Evolutionary conservation across 1,140 invertebrate genomes (phyloP).

Genomic region (Anastrepha ludens): DNA sequence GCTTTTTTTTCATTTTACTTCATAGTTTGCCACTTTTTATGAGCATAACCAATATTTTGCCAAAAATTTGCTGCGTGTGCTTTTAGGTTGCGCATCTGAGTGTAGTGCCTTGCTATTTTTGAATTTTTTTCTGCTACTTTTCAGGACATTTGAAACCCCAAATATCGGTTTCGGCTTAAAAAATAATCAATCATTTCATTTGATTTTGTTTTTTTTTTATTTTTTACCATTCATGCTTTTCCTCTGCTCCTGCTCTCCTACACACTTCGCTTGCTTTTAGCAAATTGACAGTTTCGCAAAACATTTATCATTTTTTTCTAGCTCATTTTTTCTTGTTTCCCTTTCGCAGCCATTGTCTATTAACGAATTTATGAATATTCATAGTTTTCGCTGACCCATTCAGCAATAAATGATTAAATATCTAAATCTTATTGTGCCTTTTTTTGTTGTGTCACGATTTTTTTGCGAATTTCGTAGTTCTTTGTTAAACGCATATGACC

Average conservation of each 20-base stretch:
- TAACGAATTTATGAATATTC: conserved; percentile 46
- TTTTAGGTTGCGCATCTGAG: too few species aligned
- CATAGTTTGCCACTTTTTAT: conserved; percentile 5
- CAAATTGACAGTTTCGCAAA: conserved; percentile 38
- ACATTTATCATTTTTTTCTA: conserved; percentile 25
- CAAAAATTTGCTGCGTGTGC: neutral
- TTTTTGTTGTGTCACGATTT: conserved; percentile 18
- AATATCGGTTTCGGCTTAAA: conserved; percentile 50
- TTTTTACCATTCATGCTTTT: neutral
- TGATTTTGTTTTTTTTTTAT: neutral
- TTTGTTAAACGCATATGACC: neutral
- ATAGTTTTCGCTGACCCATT: conserved; percentile 28
- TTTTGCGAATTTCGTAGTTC: neutral
- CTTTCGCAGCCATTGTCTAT: neutral
- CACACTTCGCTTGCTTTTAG: conserved; percentile 1
- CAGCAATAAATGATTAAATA: neutral
- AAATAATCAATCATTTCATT: conserved; percentile 27
- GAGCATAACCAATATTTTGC: conserved; percentile 25
- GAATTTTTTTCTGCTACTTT: conserved; percentile 1
- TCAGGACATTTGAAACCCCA: conserved; percentile 16
- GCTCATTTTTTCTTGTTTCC: neutral
- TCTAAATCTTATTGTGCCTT: neutral
- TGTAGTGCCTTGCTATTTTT: conserved; percentile 6
- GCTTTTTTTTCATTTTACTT: neutral
- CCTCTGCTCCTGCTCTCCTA: neutral